Conservation (phyloP, 1,140 invertebrate genomes). For the Heliconius hermathena region DNA sequence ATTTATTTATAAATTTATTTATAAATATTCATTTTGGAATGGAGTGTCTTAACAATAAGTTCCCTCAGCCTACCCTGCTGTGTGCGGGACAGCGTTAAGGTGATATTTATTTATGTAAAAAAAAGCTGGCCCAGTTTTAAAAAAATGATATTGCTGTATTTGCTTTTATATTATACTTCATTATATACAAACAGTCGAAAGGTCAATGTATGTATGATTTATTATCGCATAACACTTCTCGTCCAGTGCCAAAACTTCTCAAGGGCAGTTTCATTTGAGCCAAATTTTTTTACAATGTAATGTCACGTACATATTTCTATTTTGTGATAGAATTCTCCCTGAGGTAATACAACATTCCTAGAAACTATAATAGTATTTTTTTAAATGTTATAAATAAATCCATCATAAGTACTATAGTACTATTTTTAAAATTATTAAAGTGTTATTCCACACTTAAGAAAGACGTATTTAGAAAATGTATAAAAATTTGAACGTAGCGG, state of each 20-base stretch:
- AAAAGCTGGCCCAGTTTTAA: too few species aligned
- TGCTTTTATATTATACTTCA: not conserved
- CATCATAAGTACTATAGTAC: not conserved
- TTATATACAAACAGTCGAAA: not conserved
- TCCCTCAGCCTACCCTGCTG: too few species aligned
- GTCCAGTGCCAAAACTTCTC: not conserved
- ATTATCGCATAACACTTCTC: not conserved
- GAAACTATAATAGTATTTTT: not conserved
- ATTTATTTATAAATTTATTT: too few species aligned
- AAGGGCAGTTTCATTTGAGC: constrained; percentile 9
- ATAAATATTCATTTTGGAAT: too few species aligned
- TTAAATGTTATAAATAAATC: not conserved
- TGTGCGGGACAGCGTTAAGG: too few species aligned
- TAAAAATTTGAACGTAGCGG: too few species aligned
- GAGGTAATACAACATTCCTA: not conserved
- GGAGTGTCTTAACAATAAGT: too few species aligned
- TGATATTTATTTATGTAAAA: too few species aligned
- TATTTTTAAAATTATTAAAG: not conserved
- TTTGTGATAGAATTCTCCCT: not conserved
- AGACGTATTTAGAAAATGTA: too few species aligned
- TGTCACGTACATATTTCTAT: not conserved
- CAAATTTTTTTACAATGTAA: not conserved
- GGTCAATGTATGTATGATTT: not conserved
- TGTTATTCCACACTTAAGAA: too few species aligned
- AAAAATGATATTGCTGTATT: too few species aligned